phyloP scores from a whole-genome alignment of 2,797 vertebrate genomes.

The Hybognathus amarus region DNA sequence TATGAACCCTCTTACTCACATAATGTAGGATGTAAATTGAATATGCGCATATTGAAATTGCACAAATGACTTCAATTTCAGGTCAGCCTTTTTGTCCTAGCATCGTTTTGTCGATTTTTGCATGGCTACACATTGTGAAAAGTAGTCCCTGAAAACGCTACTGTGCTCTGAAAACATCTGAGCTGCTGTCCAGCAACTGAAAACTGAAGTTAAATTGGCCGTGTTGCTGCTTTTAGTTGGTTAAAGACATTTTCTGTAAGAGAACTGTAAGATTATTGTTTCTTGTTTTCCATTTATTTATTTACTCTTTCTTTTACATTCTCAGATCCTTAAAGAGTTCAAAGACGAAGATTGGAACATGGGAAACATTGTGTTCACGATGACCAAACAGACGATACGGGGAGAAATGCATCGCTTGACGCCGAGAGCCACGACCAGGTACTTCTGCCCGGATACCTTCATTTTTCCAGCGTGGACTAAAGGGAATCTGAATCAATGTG shows the following conservation, averaged over 20 bases:
- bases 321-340: conserved; percentile 91
- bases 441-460: conserved; percentile 31
- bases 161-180: neutral
- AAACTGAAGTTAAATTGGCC: neutral
- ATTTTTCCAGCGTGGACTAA: conserved; percentile 31
- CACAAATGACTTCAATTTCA: neutral
- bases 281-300: conserved; percentile 2
- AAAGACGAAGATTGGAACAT: conserved; percentile 98
- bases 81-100: neutral
- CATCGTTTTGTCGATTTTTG: neutral
- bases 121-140: neutral
- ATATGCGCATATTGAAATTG: neutral
- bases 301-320: neutral
- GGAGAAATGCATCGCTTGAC: conserved; percentile 94
- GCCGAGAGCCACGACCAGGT: conserved; percentile 99
- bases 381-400: conserved; percentile 90
- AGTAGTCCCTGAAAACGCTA: neutral
- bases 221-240: neutral
- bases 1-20: neutral
- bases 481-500: conserved; percentile 59
- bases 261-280: neutral
- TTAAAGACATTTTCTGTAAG: neutral
- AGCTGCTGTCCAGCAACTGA: neutral
- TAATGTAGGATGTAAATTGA: neutral
- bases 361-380: conserved; percentile 88